Evolutionary conservation across 2,113 vertebrate genomes (phyloP), one percentile per base, ranked within the genome.

Genomic region (Trematomus loennbergii): DNA sequence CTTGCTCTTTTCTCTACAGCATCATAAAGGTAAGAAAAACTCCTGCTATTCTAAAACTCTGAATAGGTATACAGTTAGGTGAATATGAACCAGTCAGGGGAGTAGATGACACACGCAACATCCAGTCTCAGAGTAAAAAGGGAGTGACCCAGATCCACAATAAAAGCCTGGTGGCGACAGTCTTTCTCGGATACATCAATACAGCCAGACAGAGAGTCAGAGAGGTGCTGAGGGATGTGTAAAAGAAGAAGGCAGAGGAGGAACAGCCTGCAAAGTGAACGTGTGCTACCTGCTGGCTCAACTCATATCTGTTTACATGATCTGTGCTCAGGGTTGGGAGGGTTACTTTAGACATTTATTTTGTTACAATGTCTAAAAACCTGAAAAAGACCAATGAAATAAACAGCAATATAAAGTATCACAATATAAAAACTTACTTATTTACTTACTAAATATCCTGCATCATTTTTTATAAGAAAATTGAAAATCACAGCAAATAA

Each of bases 21-120:
- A 60, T 46, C 54, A 82, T 65, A 45, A 53, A 72, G 40, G 78
- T 79, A 78, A 75, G n/a, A 52, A 81, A 72, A 68, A 59, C 33
- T 45, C 22, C 17, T 29, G 55, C 36, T 29, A 45, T 84, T 79
- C 29, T 78, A 12, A 33, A 15, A 48, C 59, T 81, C 12, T 65
- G 63, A 75, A 55, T 54, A 33, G 36, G 6, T n/a, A 12, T 22
- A 11, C 29, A 54, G 18, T 62, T 83, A 15, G 2, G 46, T 68
- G 57, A 60, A 71, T 68, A 49, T 48, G 50, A 63, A 57, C 29
- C 11, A 29, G 53, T 22, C 18, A n/a, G 60, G 48, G 13, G 20
- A 71, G 76, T 82, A 65, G 67, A 43, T 54, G n/a, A 6, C 72
- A 66, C 40, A 33, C 52, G 17, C 52, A 72, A 25, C 16, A 15